Base-by-base conservation (phyloP, 2,888 invertebrate species). In the Xestia rhomboidea region DNA sequence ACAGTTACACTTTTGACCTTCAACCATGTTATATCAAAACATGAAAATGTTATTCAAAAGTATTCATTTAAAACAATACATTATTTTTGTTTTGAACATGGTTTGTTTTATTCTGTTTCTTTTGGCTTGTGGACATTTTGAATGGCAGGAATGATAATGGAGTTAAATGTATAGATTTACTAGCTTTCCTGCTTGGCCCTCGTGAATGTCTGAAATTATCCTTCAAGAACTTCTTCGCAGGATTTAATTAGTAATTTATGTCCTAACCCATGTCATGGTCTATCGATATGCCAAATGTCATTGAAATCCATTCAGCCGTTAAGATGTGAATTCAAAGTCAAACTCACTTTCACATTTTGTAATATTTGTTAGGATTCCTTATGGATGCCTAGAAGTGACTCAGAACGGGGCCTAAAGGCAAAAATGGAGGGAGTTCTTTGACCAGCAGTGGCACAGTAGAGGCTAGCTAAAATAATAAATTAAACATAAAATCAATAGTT, bases 1-100 rank as follows among this genome's bases (percentile, higher is more conserved):
- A 71, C 46, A 68, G 77, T 76, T 69, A 75, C 11, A 57, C 44
- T 30, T 76, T 13, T 74, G 74, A 85, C 82, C 85, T 74, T 81
- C 54, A 68, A 51, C 57, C 6, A 46, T 63, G 51, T 30, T 34
- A 64, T 73, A 85, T 75, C 68, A 68, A 82, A 76, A 82, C 68
- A 76, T 62, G 71, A 64, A 68, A 34, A 34, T 54, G 24, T 64
- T 76, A 86, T 82, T 66, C 70, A 82, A 66, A 82, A 60, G 6
- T 64, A 82, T 82, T 68, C 60, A 86, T 72, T 30, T 30, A 68
- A 82, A 68, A 73, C 77, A 38, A 21, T 57, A 82, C 67, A 85
- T 85, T 85, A 79, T n/a, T 84, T 71, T 70, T 84, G 84, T 80
- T 80, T 80, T 80, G 70, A 60, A 18, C 30, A 34, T 27, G 7